phyloP scores from a whole-genome alignment of 2,888 invertebrate genomes.

The Spisula solida region DNA sequence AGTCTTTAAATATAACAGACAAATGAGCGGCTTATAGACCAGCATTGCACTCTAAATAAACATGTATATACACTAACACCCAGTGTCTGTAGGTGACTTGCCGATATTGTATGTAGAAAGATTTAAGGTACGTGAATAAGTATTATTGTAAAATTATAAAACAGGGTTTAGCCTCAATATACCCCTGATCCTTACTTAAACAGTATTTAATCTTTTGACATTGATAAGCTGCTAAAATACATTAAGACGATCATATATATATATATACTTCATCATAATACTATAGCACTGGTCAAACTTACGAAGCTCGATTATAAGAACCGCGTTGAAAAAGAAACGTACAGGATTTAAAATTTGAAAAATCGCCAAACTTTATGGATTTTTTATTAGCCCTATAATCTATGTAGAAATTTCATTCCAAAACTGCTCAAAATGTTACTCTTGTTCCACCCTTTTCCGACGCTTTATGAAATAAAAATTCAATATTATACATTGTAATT shows the following conservation, averaged over 20 bases:
- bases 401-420: neutral
- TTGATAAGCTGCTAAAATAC: neutral
- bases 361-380: neutral
- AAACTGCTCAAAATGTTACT: neutral
- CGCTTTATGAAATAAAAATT: too few species aligned
- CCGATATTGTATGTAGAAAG: neutral
- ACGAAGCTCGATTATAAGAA: neutral
- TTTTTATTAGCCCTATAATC: neutral
- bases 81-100: neutral
- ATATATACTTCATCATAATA: neutral
- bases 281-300: neutral
- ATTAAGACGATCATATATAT: conserved; percentile 8
- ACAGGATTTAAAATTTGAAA: neutral
- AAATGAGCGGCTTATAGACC: too few species aligned
- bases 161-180: conserved; percentile 32
- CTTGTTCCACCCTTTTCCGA: neutral
- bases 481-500: neutral
- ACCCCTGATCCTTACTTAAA: conserved; percentile 21
- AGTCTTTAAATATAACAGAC: too few species aligned
- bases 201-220: conserved; percentile 35
- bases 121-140: conserved; percentile 24
- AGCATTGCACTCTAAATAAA: neutral
- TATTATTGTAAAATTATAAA: neutral
- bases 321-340: neutral
- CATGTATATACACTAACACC: neutral